Percentiles rank a stretch among this genome's conserved stretches.
Evolutionary conservation across 1,140 invertebrate genomes (phyloP).

Genomic region (Drosophila lacertosa): DNA sequence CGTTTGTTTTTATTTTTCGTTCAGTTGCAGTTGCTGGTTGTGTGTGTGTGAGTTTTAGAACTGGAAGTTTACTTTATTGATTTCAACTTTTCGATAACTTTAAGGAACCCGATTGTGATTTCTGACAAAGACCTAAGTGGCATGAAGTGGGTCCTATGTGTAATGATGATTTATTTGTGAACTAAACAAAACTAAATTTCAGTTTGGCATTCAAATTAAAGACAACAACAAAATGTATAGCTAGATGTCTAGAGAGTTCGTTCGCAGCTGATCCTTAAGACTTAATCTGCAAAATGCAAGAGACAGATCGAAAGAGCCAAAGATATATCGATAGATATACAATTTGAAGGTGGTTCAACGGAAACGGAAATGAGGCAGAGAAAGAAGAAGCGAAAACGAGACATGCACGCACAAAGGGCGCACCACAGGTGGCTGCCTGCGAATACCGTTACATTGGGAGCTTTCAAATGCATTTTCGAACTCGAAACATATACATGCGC

Average conservation of each 20-base stretch:
- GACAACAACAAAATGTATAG: constrained; percentile 1
- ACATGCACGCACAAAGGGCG: background rate
- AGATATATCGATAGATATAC: constrained; percentile 8
- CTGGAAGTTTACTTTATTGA: constrained; percentile 1
- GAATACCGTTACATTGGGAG: background rate
- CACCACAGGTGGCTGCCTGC: constrained; percentile 30
- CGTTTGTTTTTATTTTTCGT: constrained; percentile 11
- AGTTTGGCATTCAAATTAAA: constrained; percentile 12
- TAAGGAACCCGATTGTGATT: background rate
- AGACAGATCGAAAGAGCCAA: constrained; percentile 10
- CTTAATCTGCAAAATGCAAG: constrained; percentile 49
- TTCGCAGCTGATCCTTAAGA: constrained; percentile 64
- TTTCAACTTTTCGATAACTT: background rate
- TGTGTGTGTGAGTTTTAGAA: constrained; percentile 29
- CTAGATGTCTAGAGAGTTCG: constrained; percentile 40
- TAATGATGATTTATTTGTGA: background rate
- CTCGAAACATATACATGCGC: constrained; percentile 4
- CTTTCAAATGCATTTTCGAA: background rate
- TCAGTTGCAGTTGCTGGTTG: constrained; percentile 38
- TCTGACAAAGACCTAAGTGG: background rate
- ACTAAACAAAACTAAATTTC: constrained; percentile 3
- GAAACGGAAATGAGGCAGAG: constrained; percentile 17
- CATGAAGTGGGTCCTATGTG: background rate
- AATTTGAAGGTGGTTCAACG: constrained; percentile 12
- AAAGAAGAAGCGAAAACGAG: background rate